These are phyloP conservation scores for Gryon sp. DNA, from an alignment of 1,140 invertebrate species.

Conservation along the genomic window DNA sequence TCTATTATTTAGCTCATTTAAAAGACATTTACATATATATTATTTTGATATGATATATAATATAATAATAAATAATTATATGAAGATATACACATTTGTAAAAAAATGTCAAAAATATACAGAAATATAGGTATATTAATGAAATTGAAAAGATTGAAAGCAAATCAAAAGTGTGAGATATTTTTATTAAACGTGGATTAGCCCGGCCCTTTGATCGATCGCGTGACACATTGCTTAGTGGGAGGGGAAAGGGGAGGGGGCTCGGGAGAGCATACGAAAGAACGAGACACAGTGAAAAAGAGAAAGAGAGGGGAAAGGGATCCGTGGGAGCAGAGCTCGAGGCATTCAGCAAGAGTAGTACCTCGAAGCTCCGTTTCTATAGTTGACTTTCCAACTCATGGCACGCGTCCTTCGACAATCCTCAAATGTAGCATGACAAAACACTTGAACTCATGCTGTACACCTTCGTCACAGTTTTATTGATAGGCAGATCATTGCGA, in stretches of 20 bases:
- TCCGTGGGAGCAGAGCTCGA: conserved; percentile 30
- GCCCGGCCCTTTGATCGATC: conserved; percentile 37
- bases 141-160: no score
- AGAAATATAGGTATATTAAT: no score
- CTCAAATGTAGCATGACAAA: conserved; percentile 51
- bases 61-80: no score
- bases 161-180: no score
- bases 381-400: conserved; percentile 55
- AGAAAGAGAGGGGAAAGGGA: not conserved
- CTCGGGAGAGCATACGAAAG: conserved; percentile 39
- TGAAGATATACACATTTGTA: no score
- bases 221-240: conserved; percentile 30
- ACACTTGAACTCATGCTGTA: conserved; percentile 38
- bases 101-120: no score
- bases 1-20: no score
- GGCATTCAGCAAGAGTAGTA: conserved; percentile 67
- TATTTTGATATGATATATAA: no score
- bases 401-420: conserved; percentile 50
- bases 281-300: conserved; percentile 23
- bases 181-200: not conserved
- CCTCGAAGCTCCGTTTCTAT: conserved; percentile 48
- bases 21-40: no score
- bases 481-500: conserved; percentile 39
- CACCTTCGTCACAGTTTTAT: conserved; percentile 42
- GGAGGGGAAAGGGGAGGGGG: not conserved